phyloP scores from a whole-genome alignment of 2,888 invertebrate genomes.

The Eurytoma californica region DNA sequence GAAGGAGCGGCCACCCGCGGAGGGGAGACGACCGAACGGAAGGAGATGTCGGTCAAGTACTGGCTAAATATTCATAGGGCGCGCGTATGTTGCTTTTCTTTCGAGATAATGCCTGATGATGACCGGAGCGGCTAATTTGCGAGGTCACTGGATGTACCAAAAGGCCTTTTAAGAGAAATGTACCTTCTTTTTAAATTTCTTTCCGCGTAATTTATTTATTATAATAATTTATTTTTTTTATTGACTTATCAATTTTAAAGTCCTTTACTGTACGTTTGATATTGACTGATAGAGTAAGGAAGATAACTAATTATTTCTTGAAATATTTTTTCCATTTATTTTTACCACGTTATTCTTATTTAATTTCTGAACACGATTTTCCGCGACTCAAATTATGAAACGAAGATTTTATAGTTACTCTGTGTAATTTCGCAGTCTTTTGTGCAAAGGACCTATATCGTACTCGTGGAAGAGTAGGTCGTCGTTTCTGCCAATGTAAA shows the following conservation, averaged over 20 bases:
- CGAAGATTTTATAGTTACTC: constrained; percentile 15
- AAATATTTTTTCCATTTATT: too few species aligned
- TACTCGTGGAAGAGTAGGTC: constrained; percentile 2
- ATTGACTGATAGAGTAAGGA: too few species aligned
- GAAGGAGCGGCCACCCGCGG: not conserved
- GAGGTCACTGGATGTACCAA: not conserved
- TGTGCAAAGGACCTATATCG: not conserved
- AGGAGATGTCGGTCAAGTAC: constrained; percentile 52
- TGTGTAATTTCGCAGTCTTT: constrained; percentile 35
- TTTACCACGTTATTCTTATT: too few species aligned
- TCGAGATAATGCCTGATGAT: not conserved
- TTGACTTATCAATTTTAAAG: constrained; percentile 1
- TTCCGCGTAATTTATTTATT: not conserved
- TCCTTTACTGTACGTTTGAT: not conserved
- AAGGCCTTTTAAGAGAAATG: not conserved
- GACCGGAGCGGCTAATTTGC: constrained; percentile 3
- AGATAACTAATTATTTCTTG: too few species aligned
- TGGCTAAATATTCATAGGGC: constrained; percentile 50
- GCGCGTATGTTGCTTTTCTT: constrained; percentile 15
- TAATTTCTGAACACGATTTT: not conserved
- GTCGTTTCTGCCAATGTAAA: constrained; percentile 29
- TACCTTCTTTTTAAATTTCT: not conserved
- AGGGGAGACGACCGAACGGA: constrained; percentile 9
- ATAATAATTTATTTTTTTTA: not conserved
- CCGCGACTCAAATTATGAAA: not conserved